Conservation (phyloP, 2,888 invertebrate species). For the Lobophora halterata region DNA sequence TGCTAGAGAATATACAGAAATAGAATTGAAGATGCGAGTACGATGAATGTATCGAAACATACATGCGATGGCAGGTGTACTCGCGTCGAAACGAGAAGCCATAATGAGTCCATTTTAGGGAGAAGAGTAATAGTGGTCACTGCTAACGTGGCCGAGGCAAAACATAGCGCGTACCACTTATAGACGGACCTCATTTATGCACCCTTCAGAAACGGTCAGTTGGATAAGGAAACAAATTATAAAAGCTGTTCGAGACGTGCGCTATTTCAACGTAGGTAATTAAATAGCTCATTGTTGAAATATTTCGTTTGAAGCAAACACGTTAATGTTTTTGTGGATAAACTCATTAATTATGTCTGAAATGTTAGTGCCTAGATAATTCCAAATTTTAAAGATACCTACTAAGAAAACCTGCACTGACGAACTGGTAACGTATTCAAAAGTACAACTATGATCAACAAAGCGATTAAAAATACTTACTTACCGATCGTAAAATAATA, state of each 20-base stretch:
- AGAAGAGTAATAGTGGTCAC: conserved; percentile 62
- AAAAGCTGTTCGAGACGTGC: conserved; percentile 37
- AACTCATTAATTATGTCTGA: no score
- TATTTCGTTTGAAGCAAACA: conserved; percentile 9
- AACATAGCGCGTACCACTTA: conserved; percentile 54
- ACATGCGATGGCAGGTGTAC: conserved; percentile 73
- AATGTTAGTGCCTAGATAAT: no score
- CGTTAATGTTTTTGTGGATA: neutral
- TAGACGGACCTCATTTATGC: conserved; percentile 68
- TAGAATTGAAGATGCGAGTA: conserved; percentile 51
- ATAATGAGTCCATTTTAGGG: conserved; percentile 78
- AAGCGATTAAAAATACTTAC: no score
- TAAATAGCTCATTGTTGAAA: conserved; percentile 15
- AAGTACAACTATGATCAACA: no score
- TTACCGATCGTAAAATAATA: no score
- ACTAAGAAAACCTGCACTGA: no score
- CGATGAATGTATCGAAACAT: conserved; percentile 62
- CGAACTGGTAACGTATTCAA: no score
- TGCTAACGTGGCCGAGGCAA: conserved; percentile 57
- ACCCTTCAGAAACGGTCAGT: conserved; percentile 72
- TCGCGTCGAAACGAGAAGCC: conserved; percentile 70
- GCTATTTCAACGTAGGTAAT: conserved; percentile 15
- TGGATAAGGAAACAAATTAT: conserved; percentile 58
- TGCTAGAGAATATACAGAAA: conserved; percentile 34
- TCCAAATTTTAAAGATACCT: no score